A percentile compares a stretch with the other conserved stretches of the same genome.
These are phyloP conservation scores for Byasa hedistus DNA, from an alignment of 2,888 invertebrate species.

Conservation along the genomic window DNA sequence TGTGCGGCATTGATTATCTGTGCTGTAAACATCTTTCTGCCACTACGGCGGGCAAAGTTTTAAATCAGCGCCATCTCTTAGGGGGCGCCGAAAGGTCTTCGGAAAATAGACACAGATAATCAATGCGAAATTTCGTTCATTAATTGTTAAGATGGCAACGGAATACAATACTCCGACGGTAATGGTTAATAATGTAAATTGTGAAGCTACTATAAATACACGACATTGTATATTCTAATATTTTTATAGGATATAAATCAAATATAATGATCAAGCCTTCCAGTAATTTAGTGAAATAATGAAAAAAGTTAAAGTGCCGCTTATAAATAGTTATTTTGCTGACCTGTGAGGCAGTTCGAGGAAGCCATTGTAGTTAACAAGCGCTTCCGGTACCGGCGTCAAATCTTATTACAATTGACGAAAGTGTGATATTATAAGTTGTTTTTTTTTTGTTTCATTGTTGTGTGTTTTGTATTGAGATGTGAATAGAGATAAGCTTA, in stretches of 20 bases:
- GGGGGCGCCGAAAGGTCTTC: slow-evolving; percentile 23
- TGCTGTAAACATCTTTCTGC: slow-evolving; percentile 41
- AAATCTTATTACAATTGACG: slow-evolving; percentile 61
- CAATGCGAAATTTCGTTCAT: slow-evolving; percentile 47
- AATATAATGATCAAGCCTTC: slow-evolving; percentile 78
- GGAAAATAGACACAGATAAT: slow-evolving; percentile 41
- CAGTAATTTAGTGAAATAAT: slow-evolving; percentile 76
- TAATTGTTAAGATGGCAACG: slow-evolving; percentile 39
- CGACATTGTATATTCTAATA: slow-evolving; percentile 74
- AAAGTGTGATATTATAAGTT: slow-evolving; percentile 78
- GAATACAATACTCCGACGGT: slow-evolving; percentile 72
- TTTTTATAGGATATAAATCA: slow-evolving; percentile 78
- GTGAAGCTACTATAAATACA: slow-evolving; percentile 60
- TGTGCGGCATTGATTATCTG: slow-evolving; percentile 46
- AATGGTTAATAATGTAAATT: slow-evolving; percentile 66
- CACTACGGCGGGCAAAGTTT: slow-evolving; percentile 40
- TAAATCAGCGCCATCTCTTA: slow-evolving; percentile 45
- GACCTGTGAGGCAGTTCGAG: slow-evolving; percentile 67
- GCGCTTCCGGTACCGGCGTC: slow-evolving; percentile 71
- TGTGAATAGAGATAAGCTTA: slow-evolving; percentile 64
- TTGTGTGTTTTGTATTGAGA: slow-evolving; percentile 76
- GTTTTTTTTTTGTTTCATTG: slow-evolving; percentile 68
- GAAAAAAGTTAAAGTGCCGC: slow-evolving; percentile 60
- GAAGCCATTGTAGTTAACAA: slow-evolving; percentile 51
- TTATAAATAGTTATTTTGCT: slow-evolving; percentile 68